Evolutionary conservation across 2,797 vertebrate species (phyloP), one percentile per base, ranked within the genome.

Genomic region (Eurystomus glaucurus): DNA sequence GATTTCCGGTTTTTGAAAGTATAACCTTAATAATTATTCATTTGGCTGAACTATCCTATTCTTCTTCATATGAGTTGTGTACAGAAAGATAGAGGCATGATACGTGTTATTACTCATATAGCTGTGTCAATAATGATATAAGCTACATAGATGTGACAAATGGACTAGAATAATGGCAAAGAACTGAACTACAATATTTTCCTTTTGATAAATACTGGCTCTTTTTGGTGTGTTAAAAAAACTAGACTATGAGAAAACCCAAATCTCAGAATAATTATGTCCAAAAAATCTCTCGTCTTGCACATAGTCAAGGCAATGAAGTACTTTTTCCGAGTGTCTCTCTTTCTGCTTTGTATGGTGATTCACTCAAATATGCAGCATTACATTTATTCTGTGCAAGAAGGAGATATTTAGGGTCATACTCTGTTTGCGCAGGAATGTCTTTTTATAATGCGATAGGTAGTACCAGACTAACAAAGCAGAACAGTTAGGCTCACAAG

Each of bases 1-100:
- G 77, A 96, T 96, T 95, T 93, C 66, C 90, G 39, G 9, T 86
- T 96, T 94, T 93, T 88, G 37, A 91, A 95, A 82, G 83, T 77
- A 72, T 28, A 66, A 31, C 58, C 83, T 92, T 87, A 90, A 88
- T 88, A 93, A 95, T 92, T 90, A 94, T 29, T 91, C 48, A 90
- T 91, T 88, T 90, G 85, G 64, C 41, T 87, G 77, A 93, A 66
- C 25, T 70, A 17, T 77, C 33, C 48, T 71, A 6, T 85, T 91
- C 83, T 81, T 87, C 66, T 88, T 65, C 50, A 3, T 76, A 26
- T 43, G 74, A 82, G 13, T 60, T 92, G 55, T 87, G 41, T 91
- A 25, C n/a, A 51, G 81, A 94, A 70, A 66, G 69, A 78, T 43
- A 75, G 79, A 77, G 66, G 22, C 48, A 46, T 89, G 90, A 90